Percentiles rank a stretch among this genome's conserved stretches.
Conservation (phyloP, 2,888 invertebrate species). For the Taphrorychus bicolor region DNA sequence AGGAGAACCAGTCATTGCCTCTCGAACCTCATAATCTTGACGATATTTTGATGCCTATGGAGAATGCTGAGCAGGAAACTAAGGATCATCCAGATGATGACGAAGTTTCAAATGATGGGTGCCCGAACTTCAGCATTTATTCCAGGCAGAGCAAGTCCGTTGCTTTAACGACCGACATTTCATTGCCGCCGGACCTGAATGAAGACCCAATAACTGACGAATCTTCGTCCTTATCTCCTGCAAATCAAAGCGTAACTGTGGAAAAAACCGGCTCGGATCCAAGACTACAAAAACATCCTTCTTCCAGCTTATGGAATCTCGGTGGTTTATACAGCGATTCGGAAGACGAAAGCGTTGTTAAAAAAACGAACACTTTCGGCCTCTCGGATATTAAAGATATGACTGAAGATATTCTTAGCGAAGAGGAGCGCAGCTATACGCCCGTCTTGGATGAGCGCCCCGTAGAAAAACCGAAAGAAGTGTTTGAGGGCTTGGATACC, state of each 20-base stretch:
- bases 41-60: not conserved
- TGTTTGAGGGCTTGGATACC: constrained; percentile 68
- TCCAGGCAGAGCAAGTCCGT: constrained; percentile 81
- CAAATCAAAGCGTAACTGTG: constrained; percentile 25
- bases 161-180: constrained; percentile 64
- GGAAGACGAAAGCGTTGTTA: constrained; percentile 56
- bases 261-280: constrained; percentile 38
- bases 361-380: constrained; percentile 50
- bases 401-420: constrained; percentile 69
- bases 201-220: constrained; percentile 17
- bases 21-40: no score
- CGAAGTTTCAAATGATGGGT: constrained; percentile 70
- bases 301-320: constrained; percentile 26
- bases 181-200: constrained; percentile 30
- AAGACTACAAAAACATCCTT: constrained; percentile 18
- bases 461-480: constrained; percentile 54
- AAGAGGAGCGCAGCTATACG: constrained; percentile 75
- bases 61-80: not conserved
- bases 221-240: constrained; percentile 9
- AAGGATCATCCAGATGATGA: constrained; percentile 55
- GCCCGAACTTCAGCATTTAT: constrained; percentile 86
- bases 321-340: constrained; percentile 57
- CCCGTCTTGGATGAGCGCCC: constrained; percentile 75
- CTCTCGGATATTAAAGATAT: constrained; percentile 60
- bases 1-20: no score